A percentile compares a stretch with the other conserved stretches of the same genome.
Conservation (phyloP, 2,113 vertebrate species). For the Channa argus region DNA sequence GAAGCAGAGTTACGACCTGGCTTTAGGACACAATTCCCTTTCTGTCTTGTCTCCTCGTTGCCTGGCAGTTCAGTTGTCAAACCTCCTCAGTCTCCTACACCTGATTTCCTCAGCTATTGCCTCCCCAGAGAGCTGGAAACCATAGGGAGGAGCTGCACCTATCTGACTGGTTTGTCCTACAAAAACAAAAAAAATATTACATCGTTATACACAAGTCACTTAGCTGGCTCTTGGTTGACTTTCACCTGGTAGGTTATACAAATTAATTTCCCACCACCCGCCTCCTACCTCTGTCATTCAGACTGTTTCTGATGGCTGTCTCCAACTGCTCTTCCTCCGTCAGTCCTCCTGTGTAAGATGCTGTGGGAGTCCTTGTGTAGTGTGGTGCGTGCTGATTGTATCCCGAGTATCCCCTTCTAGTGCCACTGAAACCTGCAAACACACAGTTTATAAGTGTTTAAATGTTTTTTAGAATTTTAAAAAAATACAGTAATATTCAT, state of each 20-base stretch:
- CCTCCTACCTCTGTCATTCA: conserved; percentile 85
- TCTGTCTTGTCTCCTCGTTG: background rate
- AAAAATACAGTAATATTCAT: too few species aligned
- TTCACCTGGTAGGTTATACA: too few species aligned
- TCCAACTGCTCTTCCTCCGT: conserved; percentile 91
- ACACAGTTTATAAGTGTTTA: background rate
- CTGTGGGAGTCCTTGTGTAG: conserved; percentile 52
- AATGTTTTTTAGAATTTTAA: background rate
- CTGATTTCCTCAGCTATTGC: conserved; percentile 68
- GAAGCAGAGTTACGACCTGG: background rate
- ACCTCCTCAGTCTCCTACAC: conserved; percentile 70
- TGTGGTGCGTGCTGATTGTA: conserved; percentile 38
- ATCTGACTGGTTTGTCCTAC: conserved; percentile 48
- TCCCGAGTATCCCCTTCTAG: conserved; percentile 14
- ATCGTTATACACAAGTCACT: too few species aligned
- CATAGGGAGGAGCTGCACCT: conserved; percentile 55
- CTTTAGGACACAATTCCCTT: background rate
- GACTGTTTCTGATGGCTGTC: conserved; percentile 89
- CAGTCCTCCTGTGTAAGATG: conserved; percentile 81
- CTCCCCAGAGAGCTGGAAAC: conserved; percentile 51
- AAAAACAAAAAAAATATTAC: background rate
- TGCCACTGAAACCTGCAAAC: conserved; percentile 60
- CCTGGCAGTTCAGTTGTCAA: conserved; percentile 60
- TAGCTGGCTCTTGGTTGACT: too few species aligned
- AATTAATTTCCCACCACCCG: too few species aligned